These are phyloP conservation scores for Antitype chi DNA, from an alignment of 2,888 invertebrate species.

Conservation along the genomic window DNA sequence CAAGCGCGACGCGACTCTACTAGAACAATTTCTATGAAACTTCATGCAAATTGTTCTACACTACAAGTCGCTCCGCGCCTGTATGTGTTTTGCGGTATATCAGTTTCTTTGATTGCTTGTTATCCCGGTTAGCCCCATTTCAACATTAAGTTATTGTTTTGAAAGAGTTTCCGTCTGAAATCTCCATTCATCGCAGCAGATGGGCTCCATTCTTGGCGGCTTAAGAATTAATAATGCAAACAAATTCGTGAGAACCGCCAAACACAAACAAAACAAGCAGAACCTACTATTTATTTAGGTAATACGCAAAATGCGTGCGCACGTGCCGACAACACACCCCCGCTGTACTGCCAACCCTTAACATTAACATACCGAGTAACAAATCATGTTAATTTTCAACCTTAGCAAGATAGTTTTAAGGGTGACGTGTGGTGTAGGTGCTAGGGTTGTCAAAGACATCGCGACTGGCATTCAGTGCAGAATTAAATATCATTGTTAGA, in stretches of 20 bases:
- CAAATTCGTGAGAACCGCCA: constrained; percentile 84
- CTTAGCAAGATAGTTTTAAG: constrained; percentile 63
- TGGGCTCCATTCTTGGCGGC: constrained; percentile 40
- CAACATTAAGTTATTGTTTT: constrained; percentile 26
- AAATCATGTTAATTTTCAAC: constrained; percentile 65
- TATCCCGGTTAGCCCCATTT: constrained; percentile 6
- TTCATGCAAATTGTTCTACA: too few relatives aligned
- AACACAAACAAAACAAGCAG: constrained; percentile 78
- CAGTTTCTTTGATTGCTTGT: neutral
- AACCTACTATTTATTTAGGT: constrained; percentile 88
- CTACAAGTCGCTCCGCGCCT: too few relatives aligned
- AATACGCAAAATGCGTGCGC: constrained; percentile 88
- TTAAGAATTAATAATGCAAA: constrained; percentile 71
- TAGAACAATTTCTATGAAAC: too few relatives aligned
- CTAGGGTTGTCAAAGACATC: constrained; percentile 62
- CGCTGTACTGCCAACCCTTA: constrained; percentile 68
- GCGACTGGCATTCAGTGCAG: constrained; percentile 83
- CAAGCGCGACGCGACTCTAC: too few relatives aligned
- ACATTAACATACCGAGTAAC: constrained; percentile 44
- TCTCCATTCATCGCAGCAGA: constrained; percentile 41
- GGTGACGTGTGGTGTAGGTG: constrained; percentile 20
- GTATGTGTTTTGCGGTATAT: too few relatives aligned
- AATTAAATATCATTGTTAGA: constrained; percentile 89
- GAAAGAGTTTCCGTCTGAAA: constrained; percentile 20
- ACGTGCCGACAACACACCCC: constrained; percentile 82